These are phyloP conservation scores for Umimayanthus kanabou DNA, from an alignment of 92 coral and sea anemone species.

Conservation along the genomic window DNA sequence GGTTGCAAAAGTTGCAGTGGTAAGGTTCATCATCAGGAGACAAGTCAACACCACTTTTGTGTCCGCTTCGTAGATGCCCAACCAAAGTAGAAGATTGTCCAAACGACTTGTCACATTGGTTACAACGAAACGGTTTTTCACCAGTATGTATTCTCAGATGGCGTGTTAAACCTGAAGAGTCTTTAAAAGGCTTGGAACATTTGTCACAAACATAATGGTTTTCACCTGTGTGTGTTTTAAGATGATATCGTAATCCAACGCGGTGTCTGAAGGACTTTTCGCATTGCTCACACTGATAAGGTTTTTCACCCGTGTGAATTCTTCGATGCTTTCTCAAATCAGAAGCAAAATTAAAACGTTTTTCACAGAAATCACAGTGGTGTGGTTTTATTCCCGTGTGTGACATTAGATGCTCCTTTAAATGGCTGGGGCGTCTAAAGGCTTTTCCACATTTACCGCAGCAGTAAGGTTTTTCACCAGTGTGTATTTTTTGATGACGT, in stretches of 20 bases:
- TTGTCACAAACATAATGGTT: background rate
- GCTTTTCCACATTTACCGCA: constrained; percentile 14
- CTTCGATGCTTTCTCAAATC: no score
- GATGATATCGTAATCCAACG: background rate
- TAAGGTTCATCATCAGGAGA: background rate
- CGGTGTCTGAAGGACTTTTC: background rate
- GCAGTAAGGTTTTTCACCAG: no score
- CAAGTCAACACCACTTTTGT: background rate
- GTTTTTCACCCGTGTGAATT: no score
- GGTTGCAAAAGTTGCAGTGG: background rate
- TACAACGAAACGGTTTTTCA: constrained; percentile 6
- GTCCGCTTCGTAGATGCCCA: background rate
- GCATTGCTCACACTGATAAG: no score
- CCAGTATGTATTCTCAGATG: constrained; percentile 11
- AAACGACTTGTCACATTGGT: no score
- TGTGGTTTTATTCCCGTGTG: constrained; percentile 4
- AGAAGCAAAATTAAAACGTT: background rate
- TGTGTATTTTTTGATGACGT: background rate
- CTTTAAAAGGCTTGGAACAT: constrained; percentile 8
- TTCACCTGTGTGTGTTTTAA: constrained; percentile 10
- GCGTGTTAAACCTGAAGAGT: background rate
- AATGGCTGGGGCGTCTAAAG: background rate
- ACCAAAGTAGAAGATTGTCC: background rate
- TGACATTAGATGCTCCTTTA: background rate
- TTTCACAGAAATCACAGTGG: constrained; percentile 1